phyloP scores from a whole-genome alignment of 2,797 vertebrate genomes.

The Lycodopsis pacificus region DNA sequence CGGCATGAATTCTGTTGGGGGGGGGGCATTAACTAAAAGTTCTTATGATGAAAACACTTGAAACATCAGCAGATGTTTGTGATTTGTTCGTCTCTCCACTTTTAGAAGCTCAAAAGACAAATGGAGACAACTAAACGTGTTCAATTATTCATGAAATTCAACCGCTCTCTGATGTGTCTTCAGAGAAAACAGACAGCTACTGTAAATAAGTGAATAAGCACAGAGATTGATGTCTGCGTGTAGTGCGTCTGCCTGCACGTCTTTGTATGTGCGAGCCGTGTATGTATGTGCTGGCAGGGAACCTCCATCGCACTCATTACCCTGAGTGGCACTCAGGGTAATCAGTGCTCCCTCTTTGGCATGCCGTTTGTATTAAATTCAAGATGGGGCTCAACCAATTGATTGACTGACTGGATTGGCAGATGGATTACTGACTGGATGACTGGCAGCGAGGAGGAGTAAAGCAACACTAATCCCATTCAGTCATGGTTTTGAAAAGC shows the following conservation, averaged over 20 bases:
- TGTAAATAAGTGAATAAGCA: slow-evolving; percentile 52
- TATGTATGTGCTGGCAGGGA: slow-evolving; percentile 39
- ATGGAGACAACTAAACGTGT: slow-evolving; percentile 33
- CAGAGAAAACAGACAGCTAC: slow-evolving; percentile 54
- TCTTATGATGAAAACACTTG: neutral
- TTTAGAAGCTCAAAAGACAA: slow-evolving; percentile 39
- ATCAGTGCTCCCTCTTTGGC: slow-evolving; percentile 68
- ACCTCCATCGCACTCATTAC: slow-evolving; percentile 70
- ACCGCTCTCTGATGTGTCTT: slow-evolving; percentile 44
- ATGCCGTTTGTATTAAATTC: slow-evolving; percentile 63
- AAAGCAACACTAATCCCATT: slow-evolving; percentile 50
- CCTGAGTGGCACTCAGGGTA: slow-evolving; percentile 78
- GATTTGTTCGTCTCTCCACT: neutral
- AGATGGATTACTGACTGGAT: slow-evolving; percentile 65
- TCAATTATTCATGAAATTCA: slow-evolving; percentile 59
- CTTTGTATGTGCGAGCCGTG: slow-evolving; percentile 34
- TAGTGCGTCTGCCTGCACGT: slow-evolving; percentile 11
- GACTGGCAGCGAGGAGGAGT: slow-evolving; percentile 45
- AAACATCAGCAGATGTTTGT: slow-evolving; percentile 20
- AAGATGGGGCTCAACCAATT: slow-evolving; percentile 63
- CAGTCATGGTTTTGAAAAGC: slow-evolving; percentile 38
- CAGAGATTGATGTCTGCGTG: slow-evolving; percentile 24
- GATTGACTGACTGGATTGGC: slow-evolving; percentile 75
- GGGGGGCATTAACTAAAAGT: neutral
- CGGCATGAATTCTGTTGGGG: neutral